Base-by-base conservation (phyloP, 2,113 vertebrate species). In the Megalops atlanticus region DNA sequence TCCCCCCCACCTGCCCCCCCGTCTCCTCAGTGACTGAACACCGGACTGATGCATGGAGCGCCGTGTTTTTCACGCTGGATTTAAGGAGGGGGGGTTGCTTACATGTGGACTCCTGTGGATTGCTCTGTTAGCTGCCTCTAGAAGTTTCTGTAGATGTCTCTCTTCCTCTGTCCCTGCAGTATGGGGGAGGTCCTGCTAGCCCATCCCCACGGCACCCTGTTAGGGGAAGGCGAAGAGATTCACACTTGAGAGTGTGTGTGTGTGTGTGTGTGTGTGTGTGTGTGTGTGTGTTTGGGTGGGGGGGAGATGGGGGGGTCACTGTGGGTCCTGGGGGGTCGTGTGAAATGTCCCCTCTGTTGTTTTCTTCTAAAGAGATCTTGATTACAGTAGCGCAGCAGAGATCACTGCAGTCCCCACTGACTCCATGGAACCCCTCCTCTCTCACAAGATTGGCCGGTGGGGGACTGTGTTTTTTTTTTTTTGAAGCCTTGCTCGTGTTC, bases 31-130 rank as follows among this genome's bases (percentile, higher is more conserved):
- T 27, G 43, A 11, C 68, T 14, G 69, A 81, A 41, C 77, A 39
- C 81, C 38, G 41, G 68, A 76, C 80, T 43, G 80, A 76, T 35
- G 31, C 68, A 79, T 74, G 72, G 73, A 82, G 41, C 36, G 77
- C 70, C n/a, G 81, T n/a, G n/a, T 81, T 81, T 78, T 74, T 81
- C 78, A 58, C 54, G 16, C 76, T 40, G 16, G 15, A 11, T 4
- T 31, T 77, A 41, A 54, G 18, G 79, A 88, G 83, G 64, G 76
- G 78, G 84, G 85, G 87, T 85, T 76, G 77, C 78, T 84, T 36
- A 43, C 7, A 33, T 27, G 31, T 18, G 74, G 79, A 77, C 39
- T 39, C 54, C 49, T 35, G n/a, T 36, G 47, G 79, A 85, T 52
- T 64, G 75, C 77, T 76, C 47, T 68, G 64, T 84, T 78, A 76